Conservation (phyloP, 2,113 vertebrate species). For the Jaculus jaculus region DNA sequence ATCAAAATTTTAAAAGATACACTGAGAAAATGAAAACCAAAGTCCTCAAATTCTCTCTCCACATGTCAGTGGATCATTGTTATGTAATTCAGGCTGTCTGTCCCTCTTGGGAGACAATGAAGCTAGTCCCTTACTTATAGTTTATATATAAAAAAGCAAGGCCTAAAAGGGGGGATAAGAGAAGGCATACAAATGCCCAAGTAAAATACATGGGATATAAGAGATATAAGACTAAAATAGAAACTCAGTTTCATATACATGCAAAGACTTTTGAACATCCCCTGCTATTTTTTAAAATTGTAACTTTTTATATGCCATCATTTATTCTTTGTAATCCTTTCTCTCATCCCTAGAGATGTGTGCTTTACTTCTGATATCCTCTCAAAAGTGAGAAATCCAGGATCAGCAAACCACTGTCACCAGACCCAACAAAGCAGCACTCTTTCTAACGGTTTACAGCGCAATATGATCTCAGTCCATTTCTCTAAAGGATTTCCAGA, state of each 20-base stretch:
- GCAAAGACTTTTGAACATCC: neutral
- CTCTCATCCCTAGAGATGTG: neutral
- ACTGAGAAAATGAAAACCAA: neutral
- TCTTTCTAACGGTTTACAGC: neutral
- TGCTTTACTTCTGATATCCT: neutral
- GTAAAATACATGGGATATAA: neutral
- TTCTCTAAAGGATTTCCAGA: slow-evolving; percentile 68
- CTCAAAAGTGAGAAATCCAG: neutral
- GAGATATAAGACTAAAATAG: neutral
- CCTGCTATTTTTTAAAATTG: neutral
- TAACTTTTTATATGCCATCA: neutral
- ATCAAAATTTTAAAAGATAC: neutral
- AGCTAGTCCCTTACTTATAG: neutral
- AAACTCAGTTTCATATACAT: neutral
- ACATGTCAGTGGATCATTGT: neutral
- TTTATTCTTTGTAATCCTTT: slow-evolving; percentile 2
- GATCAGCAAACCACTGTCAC: neutral
- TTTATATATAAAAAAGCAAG: slow-evolving; percentile 8
- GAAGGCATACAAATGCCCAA: neutral
- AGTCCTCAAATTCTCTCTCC: neutral
- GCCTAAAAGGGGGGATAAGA: neutral
- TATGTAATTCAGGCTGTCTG: neutral
- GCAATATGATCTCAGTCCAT: neutral
- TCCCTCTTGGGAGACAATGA: neutral
- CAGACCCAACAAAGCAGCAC: neutral